phyloP scores from a whole-genome alignment of 1,140 invertebrate genomes.

The Brachionus angularis region DNA sequence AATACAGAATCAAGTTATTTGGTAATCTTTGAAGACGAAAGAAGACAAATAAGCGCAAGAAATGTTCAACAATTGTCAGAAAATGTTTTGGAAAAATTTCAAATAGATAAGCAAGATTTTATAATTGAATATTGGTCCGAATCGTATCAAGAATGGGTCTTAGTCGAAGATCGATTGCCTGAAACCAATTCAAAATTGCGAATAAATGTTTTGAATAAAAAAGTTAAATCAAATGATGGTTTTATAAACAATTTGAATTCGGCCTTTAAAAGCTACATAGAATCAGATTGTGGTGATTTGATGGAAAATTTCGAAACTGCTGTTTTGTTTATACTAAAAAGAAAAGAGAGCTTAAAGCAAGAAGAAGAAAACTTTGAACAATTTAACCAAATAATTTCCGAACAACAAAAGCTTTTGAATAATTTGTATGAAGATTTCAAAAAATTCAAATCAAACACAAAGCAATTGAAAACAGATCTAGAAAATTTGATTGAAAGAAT shows the following conservation, averaged over 20 bases:
- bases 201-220: not conserved
- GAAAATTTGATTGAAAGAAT: conserved; percentile 6
- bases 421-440: conserved; percentile 19
- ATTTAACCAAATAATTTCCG: not conserved
- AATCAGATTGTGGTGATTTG: not conserved
- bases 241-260: conserved; percentile 18
- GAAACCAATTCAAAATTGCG: not conserved
- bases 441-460: conserved; percentile 6
- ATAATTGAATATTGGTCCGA: conserved; percentile 20
- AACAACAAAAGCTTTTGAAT: not conserved
- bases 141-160: conserved; percentile 2
- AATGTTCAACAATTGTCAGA: not conserved
- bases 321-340: conserved; percentile 5
- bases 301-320: conserved; percentile 36
- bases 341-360: not conserved
- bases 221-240: not conserved
- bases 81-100: not conserved
- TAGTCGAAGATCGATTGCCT: not conserved
- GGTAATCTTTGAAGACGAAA: not conserved
- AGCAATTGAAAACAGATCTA: conserved; percentile 30
- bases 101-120: not conserved
- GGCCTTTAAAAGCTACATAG: not conserved
- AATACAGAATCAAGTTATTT: not conserved
- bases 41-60: not conserved
- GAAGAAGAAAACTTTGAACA: conserved; percentile 3